Conservation (phyloP, 2,113 vertebrate genomes). For the cattle (Bos taurus) region ARS-UCD2.0 NC_037340.1:60793501-60794000, state of each 20-base stretch:
- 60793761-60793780: not conserved
- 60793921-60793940: slow-evolving; percentile 5
- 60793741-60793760: slow-evolving; percentile 24
- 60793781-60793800: not conserved
- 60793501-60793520: not conserved
- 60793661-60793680: not conserved
- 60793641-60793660: not conserved
- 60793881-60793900: not conserved
- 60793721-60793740: slow-evolving; percentile 13
- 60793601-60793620: not conserved
- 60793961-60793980: not conserved
- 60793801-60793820: not conserved
- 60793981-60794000: not conserved
- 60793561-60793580: not conserved
- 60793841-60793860: not conserved
- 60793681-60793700: not conserved
- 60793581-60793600: not conserved
- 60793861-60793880: not conserved
- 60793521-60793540: not conserved
- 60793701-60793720: not conserved
- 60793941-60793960: not conserved
- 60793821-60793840: not conserved
- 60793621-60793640: not conserved
- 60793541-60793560: not conserved
- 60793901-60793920: not conserved